Evolutionary conservation across 2,888 invertebrate species (phyloP).

Genomic region (Apotomis betuletana): DNA sequence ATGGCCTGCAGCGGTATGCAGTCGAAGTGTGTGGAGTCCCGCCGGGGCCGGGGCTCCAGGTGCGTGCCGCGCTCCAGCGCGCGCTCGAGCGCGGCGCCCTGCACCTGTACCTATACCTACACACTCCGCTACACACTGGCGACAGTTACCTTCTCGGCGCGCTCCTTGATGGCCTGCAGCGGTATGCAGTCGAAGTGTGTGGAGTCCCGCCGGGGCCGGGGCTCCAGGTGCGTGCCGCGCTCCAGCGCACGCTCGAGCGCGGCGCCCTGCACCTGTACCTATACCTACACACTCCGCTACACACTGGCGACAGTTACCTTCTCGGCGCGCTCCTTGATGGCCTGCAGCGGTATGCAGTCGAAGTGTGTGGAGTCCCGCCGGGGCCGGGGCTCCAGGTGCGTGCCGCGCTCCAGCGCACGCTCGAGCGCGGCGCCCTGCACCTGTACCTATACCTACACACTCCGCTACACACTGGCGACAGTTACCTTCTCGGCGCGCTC

Average conservation of each 20-base stretch:
- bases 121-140: neutral
- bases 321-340: slow-evolving; percentile 92
- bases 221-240: too few species aligned
- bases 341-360: slow-evolving; percentile 93
- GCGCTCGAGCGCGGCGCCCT: neutral
- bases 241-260: too few species aligned
- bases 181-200: too few species aligned
- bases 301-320: too few species aligned
- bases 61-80: slow-evolving; percentile 51
- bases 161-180: too few species aligned
- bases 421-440: neutral
- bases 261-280: too few species aligned
- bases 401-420: neutral
- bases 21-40: slow-evolving; percentile 92
- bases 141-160: too few species aligned
- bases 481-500: slow-evolving; percentile 84
- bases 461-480: neutral
- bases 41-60: slow-evolving; percentile 92
- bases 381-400: slow-evolving; percentile 91
- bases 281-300: too few species aligned
- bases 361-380: slow-evolving; percentile 91
- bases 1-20: slow-evolving; percentile 94
- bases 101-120: neutral
- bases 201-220: too few species aligned
- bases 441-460: too few species aligned